Base-by-base conservation (phyloP, 2,888 invertebrate species). In the Ophion costatus region DNA sequence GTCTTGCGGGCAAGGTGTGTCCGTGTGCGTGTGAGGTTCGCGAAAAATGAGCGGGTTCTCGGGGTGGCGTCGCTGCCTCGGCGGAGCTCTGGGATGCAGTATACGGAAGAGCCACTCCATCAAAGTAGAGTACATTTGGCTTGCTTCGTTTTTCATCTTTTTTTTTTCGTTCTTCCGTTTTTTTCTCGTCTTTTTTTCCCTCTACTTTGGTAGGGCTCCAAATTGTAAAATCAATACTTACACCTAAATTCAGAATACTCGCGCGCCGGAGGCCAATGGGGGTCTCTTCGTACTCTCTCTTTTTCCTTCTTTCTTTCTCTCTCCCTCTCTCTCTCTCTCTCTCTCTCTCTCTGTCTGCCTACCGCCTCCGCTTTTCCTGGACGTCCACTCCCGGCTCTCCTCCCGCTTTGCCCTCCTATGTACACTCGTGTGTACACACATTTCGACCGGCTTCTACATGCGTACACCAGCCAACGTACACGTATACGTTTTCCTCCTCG, bases 201-300 rank as follows among this genome's bases (percentile, higher is more conserved):
- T 92, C 92, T 93, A 92, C 93, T 92, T 93, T 93, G 92, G 93
- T 92, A 92, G 93, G 92, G 92, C 91, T 92, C 93, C 93, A 93
- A 93, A 93, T 93, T 93, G 93, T 93, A 93, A 93, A 93, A 93
- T 93, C 93, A 93, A 93, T 93, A 93, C 92, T 92, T 91, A 88
- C 91, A 92, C 92, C 92, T 92, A 92, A 93, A 93, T 92, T 92
- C 91, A 92, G 92, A 92, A 93, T 91, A 91, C 90, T 59, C 90
- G 88, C 86, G 87, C 86, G 87, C 85, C 88, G 86, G 87, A 83
- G 87, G 86, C 86, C 83, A 76, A 77, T 42, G 69, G 80, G 73
- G 59, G 59, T 67, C 64, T 79, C 20, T 81, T 63, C 64, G 59
- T 70, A 64, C 75, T 82, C 71, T 63, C 51, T 75, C 69, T 51